Evolutionary conservation across 1,140 invertebrate genomes (phyloP).

Genomic region (Chironomus tepperi): DNA sequence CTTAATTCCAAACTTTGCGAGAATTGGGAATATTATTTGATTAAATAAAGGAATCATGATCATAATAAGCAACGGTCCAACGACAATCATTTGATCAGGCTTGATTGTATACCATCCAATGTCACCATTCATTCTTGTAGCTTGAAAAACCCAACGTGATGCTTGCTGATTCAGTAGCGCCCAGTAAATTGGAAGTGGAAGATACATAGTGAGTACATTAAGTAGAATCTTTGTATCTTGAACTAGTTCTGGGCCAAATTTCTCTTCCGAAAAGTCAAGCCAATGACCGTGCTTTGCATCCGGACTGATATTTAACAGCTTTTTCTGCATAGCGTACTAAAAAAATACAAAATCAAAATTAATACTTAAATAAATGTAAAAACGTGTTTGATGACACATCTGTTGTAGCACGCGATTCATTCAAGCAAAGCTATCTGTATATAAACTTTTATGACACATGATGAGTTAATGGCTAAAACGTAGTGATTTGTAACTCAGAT

Average conservation of each 20-base stretch:
- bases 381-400: too few relatives aligned
- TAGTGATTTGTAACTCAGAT: too few relatives aligned
- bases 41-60: constrained; percentile 59
- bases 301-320: not conserved
- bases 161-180: constrained; percentile 54
- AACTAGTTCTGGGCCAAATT: constrained; percentile 51
- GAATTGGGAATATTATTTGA: constrained; percentile 45
- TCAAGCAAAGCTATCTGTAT: too few relatives aligned
- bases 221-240: not conserved
- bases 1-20: constrained; percentile 31
- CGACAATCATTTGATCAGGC: constrained; percentile 57
- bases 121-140: constrained; percentile 55
- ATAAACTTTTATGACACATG: too few relatives aligned
- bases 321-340: constrained; percentile 27
- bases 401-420: too few relatives aligned
- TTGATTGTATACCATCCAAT: constrained; percentile 41
- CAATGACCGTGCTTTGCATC: constrained; percentile 47
- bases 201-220: constrained; percentile 42
- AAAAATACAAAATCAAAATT: not conserved
- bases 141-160: constrained; percentile 63
- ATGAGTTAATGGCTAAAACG: too few relatives aligned
- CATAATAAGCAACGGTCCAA: constrained; percentile 59
- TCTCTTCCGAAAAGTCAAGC: constrained; percentile 61
- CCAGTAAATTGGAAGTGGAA: constrained; percentile 63
- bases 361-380: too few relatives aligned